Base-by-base conservation (phyloP, 2,888 invertebrate species). In the Cyclophora albipunctata region DNA sequence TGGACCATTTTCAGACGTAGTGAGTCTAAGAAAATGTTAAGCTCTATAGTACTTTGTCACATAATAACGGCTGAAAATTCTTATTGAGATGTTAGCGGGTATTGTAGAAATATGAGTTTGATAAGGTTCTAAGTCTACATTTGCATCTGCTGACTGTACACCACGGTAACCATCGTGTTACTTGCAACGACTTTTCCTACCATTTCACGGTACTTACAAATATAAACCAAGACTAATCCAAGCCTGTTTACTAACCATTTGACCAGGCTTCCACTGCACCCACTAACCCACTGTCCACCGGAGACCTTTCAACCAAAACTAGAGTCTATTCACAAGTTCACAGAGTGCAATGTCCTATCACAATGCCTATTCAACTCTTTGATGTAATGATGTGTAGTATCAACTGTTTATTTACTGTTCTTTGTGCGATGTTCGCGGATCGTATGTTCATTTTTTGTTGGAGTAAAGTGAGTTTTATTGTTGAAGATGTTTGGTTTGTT, bases 361-460 rank as follows among this genome's bases (percentile, higher is more conserved):
- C 73, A 78, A 74, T 66, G 61, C 60, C 66, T 71, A 71, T 78
- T 78, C 77, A 82, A 78, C 77, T 79, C 75, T 78, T 81, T 76
- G 78, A 81, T 83, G 81, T 81, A 83, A 84, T 83, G 78, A 84
- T 82, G 83, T 83, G 80, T 81, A 81, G 78, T 84, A 84, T 85
- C 84, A 80, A 84, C 81, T 85, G 84, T 87, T 87, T 85, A 84
- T 86, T 85, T 85, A 84, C 81, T 75, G 77, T 69, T 69, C 57
- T 66, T 60, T 63, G 64, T 66, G 68, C 63, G 63, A 58, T 55
- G 58, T 54, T 65, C 54, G 57, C 60, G 52, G 53, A 70, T 64
- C 70, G 64, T 69, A 81, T 69, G 70, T 70, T 51, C 49, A 48
- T 56, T 54, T 54, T 56, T 35, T 48, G 50, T 51, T 57, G 46